A percentile compares a stretch with the other conserved stretches of the same genome.
These are phyloP conservation scores for Acanthisitta chloris DNA, from an alignment of 2,113 vertebrate species.

Conservation along the genomic window DNA sequence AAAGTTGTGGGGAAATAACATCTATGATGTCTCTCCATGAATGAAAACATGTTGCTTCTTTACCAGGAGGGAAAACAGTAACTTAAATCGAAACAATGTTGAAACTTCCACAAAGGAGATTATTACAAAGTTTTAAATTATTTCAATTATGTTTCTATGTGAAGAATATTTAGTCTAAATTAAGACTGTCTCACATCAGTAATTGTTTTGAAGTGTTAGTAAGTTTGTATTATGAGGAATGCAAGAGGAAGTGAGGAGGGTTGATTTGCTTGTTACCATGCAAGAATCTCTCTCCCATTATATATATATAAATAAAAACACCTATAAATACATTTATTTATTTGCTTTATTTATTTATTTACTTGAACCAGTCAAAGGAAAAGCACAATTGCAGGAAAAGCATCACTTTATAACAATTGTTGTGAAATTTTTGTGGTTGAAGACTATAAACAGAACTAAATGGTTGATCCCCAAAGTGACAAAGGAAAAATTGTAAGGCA, in stretches of 20 bases:
- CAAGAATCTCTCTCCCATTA: not conserved
- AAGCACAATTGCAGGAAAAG: not conserved
- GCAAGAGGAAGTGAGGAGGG: not conserved
- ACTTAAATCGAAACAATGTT: not conserved
- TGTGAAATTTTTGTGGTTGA: constrained; percentile 26
- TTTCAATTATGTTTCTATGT: not conserved
- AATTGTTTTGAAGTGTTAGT: not conserved
- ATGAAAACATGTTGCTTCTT: not conserved
- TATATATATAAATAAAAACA: not conserved
- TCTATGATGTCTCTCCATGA: not conserved
- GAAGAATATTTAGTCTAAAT: not conserved
- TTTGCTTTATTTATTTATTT: not conserved
- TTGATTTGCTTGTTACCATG: not conserved
- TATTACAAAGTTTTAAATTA: not conserved
- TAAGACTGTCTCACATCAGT: not conserved
- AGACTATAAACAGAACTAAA: constrained; percentile 1
- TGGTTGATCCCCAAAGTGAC: not conserved
- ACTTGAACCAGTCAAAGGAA: not conserved
- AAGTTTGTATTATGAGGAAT: not conserved
- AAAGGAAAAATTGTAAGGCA: constrained; percentile 6
- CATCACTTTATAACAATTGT: not conserved
- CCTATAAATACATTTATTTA: not conserved
- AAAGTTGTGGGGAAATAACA: not conserved
- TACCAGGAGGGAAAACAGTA: not conserved
- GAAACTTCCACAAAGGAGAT: not conserved